Conservation (phyloP, 2,888 invertebrate species). For the Timema podura region DNA sequence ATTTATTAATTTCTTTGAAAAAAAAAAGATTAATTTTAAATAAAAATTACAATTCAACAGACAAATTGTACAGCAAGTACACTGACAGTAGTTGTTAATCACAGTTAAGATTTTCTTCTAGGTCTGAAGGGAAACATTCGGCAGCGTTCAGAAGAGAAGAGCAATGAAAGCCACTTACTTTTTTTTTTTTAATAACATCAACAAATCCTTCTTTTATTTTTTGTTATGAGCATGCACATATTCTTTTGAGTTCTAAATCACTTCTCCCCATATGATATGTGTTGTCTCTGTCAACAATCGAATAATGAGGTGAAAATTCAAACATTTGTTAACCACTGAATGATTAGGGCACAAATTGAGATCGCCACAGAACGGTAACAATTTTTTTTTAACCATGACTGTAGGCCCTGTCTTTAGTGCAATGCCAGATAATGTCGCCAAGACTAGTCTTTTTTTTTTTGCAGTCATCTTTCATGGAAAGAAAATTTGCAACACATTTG, state of each 20-base stretch:
- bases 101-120: conserved; percentile 30
- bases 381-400: too few species aligned
- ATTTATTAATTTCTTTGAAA: conserved; percentile 26
- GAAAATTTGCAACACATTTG: conserved; percentile 21
- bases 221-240: conserved; percentile 17
- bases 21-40: conserved; percentile 15
- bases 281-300: too few species aligned
- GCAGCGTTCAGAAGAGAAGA: conserved; percentile 26
- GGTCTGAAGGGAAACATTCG: conserved; percentile 21
- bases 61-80: conserved; percentile 26
- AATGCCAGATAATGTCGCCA: neutral
- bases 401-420: too few species aligned
- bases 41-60: too few species aligned
- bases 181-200: conserved; percentile 19
- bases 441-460: conserved; percentile 13
- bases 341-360: conserved; percentile 9
- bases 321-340: too few species aligned
- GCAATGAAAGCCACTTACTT: conserved; percentile 26
- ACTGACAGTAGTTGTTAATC: conserved; percentile 30
- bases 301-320: too few species aligned
- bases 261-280: too few species aligned
- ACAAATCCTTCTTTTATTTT: conserved; percentile 12
- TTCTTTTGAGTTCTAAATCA: neutral
- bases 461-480: conserved; percentile 30
- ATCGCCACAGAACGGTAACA: neutral